These are phyloP conservation scores for Diuraphis noxia DNA, from an alignment of 1,140 invertebrate genomes.

Conservation along the genomic window DNA sequence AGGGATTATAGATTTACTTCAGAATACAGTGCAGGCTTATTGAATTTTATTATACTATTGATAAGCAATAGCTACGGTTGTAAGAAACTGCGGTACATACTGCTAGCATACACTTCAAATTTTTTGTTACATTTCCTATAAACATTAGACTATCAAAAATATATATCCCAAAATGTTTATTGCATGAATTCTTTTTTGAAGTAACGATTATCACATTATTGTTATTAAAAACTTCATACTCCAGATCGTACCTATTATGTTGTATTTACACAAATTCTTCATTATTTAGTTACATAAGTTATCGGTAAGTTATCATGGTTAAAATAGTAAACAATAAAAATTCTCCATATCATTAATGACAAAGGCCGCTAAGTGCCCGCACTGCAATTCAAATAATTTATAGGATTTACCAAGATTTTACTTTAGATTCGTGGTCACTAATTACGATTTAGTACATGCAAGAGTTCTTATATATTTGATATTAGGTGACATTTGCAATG, in stretches of 20 bases:
- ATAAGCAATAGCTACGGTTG: no score
- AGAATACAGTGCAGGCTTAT: background rate
- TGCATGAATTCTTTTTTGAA: no score
- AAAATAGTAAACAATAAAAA: background rate
- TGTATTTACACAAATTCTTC: background rate
- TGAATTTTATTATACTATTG: background rate
- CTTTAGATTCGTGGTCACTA: no score
- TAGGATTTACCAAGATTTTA: no score
- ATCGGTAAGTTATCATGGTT: background rate
- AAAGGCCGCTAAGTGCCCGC: background rate
- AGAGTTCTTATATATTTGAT: no score
- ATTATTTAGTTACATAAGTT: background rate
- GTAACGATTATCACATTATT: background rate
- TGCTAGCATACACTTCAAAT: no score
- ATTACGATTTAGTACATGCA: no score
- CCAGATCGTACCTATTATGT: background rate
- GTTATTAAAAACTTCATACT: background rate
- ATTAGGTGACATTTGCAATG: no score
- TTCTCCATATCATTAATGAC: background rate
- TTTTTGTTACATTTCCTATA: no score
- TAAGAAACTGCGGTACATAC: no score
- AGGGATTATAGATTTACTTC: background rate
- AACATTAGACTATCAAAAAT: no score
- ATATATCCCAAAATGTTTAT: no score
- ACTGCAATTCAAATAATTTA: background rate